A percentile compares a stretch with the other conserved stretches of the same genome.
phyloP scores from a whole-genome alignment of 2,797 vertebrate genomes.

The Chloroceryle amazona region DNA sequence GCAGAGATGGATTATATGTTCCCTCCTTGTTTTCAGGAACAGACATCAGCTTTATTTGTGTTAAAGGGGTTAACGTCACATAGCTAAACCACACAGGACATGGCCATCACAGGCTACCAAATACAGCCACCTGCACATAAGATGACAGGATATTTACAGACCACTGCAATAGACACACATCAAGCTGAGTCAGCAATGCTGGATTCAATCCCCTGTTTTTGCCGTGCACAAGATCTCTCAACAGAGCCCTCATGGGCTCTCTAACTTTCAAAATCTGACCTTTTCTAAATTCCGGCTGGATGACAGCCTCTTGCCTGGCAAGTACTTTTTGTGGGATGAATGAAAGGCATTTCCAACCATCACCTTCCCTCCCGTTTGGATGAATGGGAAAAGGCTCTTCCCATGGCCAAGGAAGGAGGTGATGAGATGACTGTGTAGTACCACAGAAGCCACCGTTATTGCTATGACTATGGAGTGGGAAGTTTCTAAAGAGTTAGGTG shows the following conservation, averaged over 20 bases:
- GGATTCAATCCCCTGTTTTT: background rate
- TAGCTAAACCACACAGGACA: accelerated
- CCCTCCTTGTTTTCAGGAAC: background rate
- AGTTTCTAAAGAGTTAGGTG: background rate
- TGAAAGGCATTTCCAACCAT: background rate
- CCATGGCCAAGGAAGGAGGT: background rate
- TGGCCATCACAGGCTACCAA: background rate
- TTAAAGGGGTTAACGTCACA: background rate
- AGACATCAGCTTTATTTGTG: background rate
- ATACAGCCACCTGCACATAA: background rate
- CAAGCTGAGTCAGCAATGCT: accelerated
- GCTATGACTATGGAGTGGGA: background rate
- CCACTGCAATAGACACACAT: accelerated
- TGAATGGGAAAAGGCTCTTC: background rate
- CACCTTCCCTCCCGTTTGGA: background rate
- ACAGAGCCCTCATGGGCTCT: background rate
- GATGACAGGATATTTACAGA: accelerated
- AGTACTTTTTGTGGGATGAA: background rate
- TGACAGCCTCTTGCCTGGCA: background rate
- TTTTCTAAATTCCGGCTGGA: background rate
- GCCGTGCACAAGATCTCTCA: background rate
- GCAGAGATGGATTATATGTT: background rate
- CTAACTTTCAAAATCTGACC: background rate
- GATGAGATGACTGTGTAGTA: background rate
- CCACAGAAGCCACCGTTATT: background rate